Conservation (phyloP, 2,888 invertebrate genomes). For the Pelosia muscerda region DNA sequence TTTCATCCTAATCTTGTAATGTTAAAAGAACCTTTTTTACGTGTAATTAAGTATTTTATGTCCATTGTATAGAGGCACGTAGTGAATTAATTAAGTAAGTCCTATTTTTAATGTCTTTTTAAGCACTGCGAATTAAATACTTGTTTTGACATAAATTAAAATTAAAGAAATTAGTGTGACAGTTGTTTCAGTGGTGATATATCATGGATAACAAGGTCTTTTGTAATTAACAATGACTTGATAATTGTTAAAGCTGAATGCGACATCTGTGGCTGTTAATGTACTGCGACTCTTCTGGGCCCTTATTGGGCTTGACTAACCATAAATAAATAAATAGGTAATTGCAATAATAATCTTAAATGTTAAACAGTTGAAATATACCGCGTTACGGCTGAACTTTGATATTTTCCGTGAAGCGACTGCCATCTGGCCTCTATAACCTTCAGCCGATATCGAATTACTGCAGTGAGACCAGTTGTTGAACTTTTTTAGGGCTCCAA, state of each 20-base stretch:
- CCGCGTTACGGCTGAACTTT: too few relatives aligned
- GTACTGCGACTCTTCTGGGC: too few relatives aligned
- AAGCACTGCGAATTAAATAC: conserved; percentile 32
- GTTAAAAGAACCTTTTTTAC: conserved; percentile 54
- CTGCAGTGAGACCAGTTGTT: too few relatives aligned
- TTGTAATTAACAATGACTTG: neutral
- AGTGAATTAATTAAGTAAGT: conserved; percentile 37
- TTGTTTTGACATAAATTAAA: conserved; percentile 31
- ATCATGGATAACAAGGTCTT: neutral
- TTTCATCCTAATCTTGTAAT: conserved; percentile 57
- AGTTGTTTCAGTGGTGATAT: neutral
- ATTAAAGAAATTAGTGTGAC: conserved; percentile 12
- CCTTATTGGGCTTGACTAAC: too few relatives aligned
- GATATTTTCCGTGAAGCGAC: too few relatives aligned
- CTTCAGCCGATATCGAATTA: too few relatives aligned
- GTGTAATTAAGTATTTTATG: conserved; percentile 55
- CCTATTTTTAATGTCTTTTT: conserved; percentile 46
- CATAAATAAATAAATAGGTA: too few relatives aligned
- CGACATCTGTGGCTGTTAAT: neutral
- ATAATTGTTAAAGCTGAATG: too few relatives aligned
- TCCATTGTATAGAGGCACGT: conserved; percentile 41
- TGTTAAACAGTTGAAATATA: too few relatives aligned
- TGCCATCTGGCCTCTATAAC: too few relatives aligned
- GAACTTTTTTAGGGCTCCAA: too few relatives aligned
- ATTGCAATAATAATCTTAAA: too few relatives aligned